Evolutionary conservation across 2,888 invertebrate species (phyloP).

Genomic region (Sipha maydis): DNA sequence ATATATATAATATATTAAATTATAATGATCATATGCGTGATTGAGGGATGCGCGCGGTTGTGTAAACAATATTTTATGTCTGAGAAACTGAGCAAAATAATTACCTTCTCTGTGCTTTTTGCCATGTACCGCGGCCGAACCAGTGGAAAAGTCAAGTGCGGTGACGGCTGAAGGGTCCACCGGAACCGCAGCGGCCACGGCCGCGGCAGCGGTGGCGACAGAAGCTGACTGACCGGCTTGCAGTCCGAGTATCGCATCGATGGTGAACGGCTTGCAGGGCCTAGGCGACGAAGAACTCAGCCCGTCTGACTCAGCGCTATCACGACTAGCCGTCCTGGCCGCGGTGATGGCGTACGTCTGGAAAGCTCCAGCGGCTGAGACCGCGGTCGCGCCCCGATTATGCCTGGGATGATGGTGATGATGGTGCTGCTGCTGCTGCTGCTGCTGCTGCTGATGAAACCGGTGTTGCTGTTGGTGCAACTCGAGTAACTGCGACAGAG

Average conservation of each 20-base stretch:
- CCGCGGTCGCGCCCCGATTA: slow-evolving; percentile 50
- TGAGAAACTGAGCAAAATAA: not conserved
- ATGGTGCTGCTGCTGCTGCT: slow-evolving; percentile 66
- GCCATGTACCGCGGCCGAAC: slow-evolving; percentile 62
- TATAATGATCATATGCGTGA: too few relatives aligned
- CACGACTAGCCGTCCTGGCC: slow-evolving; percentile 53
- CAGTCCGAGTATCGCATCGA: slow-evolving; percentile 86
- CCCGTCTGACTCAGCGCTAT: slow-evolving; percentile 63
- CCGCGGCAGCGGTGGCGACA: not conserved
- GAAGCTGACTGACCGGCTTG: slow-evolving; percentile 17
- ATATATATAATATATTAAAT: too few relatives aligned
- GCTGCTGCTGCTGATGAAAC: slow-evolving; percentile 62
- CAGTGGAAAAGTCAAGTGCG: slow-evolving; percentile 64
- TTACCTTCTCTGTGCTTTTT: slow-evolving; percentile 54
- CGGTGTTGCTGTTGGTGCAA: slow-evolving; percentile 65
- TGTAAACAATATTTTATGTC: too few relatives aligned
- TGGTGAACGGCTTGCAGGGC: slow-evolving; percentile 81
- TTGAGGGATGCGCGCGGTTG: too few relatives aligned
- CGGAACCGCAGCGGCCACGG: not conserved
- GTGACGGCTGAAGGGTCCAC: slow-evolving; percentile 55
- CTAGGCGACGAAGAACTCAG: slow-evolving; percentile 61
- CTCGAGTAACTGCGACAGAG: slow-evolving; percentile 65
- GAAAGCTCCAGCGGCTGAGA: slow-evolving; percentile 58
- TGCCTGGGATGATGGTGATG: slow-evolving; percentile 65
- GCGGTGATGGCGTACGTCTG: slow-evolving; percentile 43